These are phyloP conservation scores for Cossypha heuglini DNA, from an alignment of 2,797 vertebrate species.

Conservation along the genomic window DNA sequence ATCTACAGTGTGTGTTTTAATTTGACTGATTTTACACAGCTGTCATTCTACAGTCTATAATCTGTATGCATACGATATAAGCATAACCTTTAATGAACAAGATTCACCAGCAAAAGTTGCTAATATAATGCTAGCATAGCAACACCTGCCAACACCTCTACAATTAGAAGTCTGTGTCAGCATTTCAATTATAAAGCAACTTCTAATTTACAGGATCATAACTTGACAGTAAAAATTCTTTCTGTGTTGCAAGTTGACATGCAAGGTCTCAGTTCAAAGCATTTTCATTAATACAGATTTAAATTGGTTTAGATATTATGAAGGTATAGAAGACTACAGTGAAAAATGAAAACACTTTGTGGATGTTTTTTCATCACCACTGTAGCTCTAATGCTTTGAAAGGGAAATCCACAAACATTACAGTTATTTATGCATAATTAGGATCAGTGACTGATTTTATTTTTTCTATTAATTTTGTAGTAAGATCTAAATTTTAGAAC, in stretches of 20 bases:
- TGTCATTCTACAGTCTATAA: conserved; percentile 21
- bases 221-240: conserved; percentile 51
- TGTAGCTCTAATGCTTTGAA: conserved; percentile 30
- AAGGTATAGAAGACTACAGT: neutral
- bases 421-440: neutral
- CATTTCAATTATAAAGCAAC: conserved; percentile 52
- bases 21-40: conserved; percentile 23
- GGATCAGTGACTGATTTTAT: neutral
- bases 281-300: conserved; percentile 43
- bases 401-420: conserved; percentile 14
- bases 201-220: conserved; percentile 45
- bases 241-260: conserved; percentile 37
- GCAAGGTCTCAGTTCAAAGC: conserved; percentile 50
- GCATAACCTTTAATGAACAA: conserved; percentile 55
- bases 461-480: neutral
- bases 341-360: neutral
- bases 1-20: neutral
- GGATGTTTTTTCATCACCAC: neutral
- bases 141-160: conserved; percentile 56
- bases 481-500: neutral
- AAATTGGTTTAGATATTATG: conserved; percentile 39
- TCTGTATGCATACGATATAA: conserved; percentile 3
- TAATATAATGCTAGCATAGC: conserved; percentile 51
- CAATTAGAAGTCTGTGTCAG: conserved; percentile 51
- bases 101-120: conserved; percentile 21